Percentiles rank a stretch among this genome's conserved stretches.
Evolutionary conservation across 1,140 invertebrate species (phyloP).

Genomic region (Magallana ariakensis): DNA sequence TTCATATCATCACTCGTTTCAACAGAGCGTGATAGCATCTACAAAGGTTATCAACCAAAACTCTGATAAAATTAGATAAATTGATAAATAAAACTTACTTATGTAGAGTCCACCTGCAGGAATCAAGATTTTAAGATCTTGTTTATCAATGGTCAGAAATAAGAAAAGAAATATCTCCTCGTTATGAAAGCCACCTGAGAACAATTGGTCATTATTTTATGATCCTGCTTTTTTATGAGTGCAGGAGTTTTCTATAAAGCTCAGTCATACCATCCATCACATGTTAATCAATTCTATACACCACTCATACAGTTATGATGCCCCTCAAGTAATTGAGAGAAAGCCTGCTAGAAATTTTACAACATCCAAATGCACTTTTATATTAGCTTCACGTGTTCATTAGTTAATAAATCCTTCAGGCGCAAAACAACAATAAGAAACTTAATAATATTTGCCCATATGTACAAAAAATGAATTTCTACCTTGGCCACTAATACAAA

Average conservation of each 20-base stretch:
- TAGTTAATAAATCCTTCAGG: too few species aligned
- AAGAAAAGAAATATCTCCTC: constrained; percentile 11
- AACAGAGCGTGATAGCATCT: constrained; percentile 26
- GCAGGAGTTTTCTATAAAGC: background rate
- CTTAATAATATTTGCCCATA: too few species aligned
- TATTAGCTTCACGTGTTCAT: background rate
- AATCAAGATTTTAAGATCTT: constrained; percentile 1
- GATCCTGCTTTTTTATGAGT: background rate
- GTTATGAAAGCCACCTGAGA: constrained; percentile 7
- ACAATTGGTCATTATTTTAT: constrained; percentile 35
- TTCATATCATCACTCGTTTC: constrained; percentile 12
- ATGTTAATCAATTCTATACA: constrained; percentile 11
- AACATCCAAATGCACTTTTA: background rate
- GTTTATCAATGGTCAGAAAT: background rate
- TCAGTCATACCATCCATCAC: constrained; percentile 10
- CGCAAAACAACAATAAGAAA: too few species aligned
- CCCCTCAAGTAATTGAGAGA: background rate
- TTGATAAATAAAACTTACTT: constrained; percentile 30
- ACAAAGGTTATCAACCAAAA: constrained; percentile 14
- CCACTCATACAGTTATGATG: background rate
- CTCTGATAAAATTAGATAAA: constrained; percentile 8
- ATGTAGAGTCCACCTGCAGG: constrained; percentile 15
- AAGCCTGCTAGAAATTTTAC: background rate
- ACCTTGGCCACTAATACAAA: too few species aligned
- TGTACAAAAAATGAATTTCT: too few species aligned